A percentile compares a stretch with the other conserved stretches of the same genome.
Conservation (phyloP, 2,113 vertebrate genomes). For the Mesitornis unicolor region DNA sequence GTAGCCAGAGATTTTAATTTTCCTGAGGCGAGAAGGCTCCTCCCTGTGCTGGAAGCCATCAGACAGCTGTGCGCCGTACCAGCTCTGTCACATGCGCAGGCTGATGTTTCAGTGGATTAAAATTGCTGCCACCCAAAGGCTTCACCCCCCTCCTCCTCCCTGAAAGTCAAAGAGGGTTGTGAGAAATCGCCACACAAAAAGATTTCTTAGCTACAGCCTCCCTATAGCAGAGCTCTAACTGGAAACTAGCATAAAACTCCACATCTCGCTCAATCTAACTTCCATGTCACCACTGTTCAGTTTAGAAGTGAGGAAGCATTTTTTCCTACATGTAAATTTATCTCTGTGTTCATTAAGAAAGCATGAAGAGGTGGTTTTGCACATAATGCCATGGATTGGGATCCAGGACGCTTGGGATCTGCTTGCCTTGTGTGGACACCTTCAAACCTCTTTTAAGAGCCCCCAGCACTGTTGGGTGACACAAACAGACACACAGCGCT, state of each 20-base stretch:
- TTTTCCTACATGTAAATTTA: not conserved
- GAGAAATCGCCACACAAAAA: not conserved
- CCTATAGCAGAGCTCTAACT: not conserved
- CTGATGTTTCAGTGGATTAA: not conserved
- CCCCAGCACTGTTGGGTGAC: not conserved
- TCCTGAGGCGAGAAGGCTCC: not conserved
- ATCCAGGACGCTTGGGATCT: not conserved
- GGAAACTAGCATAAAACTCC: not conserved
- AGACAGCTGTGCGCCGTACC: not conserved
- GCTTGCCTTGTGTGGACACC: not conserved
- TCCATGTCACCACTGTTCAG: accelerated
- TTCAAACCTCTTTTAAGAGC: not conserved
- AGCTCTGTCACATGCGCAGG: not conserved
- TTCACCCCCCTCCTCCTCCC: not conserved
- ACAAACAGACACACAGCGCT: not conserved
- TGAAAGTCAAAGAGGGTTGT: not conserved
- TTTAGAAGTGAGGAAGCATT: not conserved
- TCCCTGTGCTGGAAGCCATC: not conserved
- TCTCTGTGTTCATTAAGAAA: not conserved
- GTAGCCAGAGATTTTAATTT: not conserved
- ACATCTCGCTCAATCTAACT: accelerated
- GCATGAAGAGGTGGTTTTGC: not conserved
- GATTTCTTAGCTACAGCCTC: not conserved
- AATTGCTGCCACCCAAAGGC: not conserved
- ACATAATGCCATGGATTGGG: not conserved